Evolutionary conservation across 2,797 vertebrate genomes (phyloP).

Genomic region (Manis javanica): DNA sequence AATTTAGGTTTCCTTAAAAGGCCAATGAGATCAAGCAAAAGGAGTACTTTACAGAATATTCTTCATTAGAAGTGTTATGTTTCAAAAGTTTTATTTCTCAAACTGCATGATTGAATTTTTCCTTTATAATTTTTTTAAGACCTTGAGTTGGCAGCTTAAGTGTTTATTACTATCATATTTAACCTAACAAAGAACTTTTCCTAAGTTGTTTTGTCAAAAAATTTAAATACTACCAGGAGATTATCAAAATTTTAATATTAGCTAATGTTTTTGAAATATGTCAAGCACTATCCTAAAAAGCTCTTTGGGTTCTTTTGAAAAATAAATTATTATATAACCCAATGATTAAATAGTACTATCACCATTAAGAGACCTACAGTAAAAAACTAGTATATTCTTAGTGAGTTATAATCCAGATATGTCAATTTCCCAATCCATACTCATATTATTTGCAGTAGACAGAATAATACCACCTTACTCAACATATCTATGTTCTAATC

Average conservation of each 20-base stretch:
- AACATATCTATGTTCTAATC: neutral
- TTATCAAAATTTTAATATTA: neutral
- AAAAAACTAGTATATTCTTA: neutral
- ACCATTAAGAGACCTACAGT: neutral
- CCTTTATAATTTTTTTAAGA: constrained; percentile 16
- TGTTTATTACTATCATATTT: neutral
- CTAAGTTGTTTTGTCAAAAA: constrained; percentile 12
- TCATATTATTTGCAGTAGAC: no score
- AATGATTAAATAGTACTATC: neutral
- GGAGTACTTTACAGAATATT: neutral
- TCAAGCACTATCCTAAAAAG: neutral
- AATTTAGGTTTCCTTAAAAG: neutral
- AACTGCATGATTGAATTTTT: neutral
- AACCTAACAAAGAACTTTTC: neutral
- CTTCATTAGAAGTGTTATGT: neutral
- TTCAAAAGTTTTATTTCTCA: constrained; percentile 33
- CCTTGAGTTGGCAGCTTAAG: neutral
- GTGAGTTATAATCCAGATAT: neutral
- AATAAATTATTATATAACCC: neutral
- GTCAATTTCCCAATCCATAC: neutral
- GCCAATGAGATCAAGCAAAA: neutral
- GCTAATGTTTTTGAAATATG: neutral
- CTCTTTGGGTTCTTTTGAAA: neutral
- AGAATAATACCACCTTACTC: neutral
- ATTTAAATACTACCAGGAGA: neutral